These are phyloP conservation scores for Arvicanthis niloticus DNA, from an alignment of 2,113 vertebrate species.

Conservation along the genomic window DNA sequence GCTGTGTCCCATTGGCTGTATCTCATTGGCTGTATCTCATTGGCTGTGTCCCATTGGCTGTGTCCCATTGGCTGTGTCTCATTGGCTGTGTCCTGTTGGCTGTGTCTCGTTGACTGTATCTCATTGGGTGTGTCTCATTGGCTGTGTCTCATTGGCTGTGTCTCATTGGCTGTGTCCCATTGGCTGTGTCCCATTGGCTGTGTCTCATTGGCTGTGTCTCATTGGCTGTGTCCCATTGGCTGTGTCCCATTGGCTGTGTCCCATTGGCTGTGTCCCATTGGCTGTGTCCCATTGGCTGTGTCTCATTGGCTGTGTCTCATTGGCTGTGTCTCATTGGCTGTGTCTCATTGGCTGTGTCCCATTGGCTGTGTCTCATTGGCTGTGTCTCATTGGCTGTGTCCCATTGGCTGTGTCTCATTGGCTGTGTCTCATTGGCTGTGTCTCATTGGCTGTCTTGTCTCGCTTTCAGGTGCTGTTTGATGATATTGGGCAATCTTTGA, in stretches of 20 bases:
- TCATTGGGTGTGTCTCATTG: too few species aligned
- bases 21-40: too few species aligned
- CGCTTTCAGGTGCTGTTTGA: slow-evolving; percentile 94
- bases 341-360: neutral
- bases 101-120: neutral
- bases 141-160: too few species aligned
- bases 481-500: slow-evolving; percentile 94
- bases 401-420: neutral
- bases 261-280: neutral
- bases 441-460: neutral
- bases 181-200: too few species aligned
- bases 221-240: neutral
- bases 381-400: neutral
- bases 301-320: neutral
- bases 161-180: too few species aligned
- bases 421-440: neutral
- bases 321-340: too few species aligned
- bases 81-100: neutral
- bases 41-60: too few species aligned
- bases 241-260: neutral
- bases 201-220: too few species aligned
- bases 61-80: neutral
- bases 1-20: neutral
- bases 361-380: neutral
- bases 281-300: neutral